phyloP scores from a whole-genome alignment of 2,888 invertebrate species.

The Macaria liturata region DNA sequence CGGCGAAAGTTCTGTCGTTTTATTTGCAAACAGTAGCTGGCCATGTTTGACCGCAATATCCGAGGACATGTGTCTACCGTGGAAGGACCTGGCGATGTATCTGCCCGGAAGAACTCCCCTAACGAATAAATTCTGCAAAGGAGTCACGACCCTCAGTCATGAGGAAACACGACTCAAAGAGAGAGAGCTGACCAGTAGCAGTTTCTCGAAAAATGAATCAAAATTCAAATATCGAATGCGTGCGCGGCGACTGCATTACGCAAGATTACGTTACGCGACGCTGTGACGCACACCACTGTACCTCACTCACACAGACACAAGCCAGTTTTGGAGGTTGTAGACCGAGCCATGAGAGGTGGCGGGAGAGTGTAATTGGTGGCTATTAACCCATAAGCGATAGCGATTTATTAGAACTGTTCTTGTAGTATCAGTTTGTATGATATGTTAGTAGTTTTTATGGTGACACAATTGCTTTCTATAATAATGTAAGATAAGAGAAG shows the following conservation, averaged over 20 bases:
- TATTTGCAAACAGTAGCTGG: constrained; percentile 6
- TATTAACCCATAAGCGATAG: not conserved
- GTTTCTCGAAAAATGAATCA: constrained; percentile 42
- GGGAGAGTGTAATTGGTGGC: constrained; percentile 26
- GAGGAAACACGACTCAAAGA: too few relatives aligned
- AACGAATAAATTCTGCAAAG: too few relatives aligned
- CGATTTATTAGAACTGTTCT: not conserved
- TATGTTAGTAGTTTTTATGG: too few relatives aligned
- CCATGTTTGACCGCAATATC: too few relatives aligned
- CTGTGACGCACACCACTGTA: constrained; percentile 39
- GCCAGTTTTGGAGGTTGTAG: constrained; percentile 51
- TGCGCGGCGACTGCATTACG: constrained; percentile 58
- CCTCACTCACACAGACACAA: constrained; percentile 51
- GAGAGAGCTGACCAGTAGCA: constrained; percentile 9
- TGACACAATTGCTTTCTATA: too few relatives aligned
- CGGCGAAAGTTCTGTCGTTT: too few relatives aligned
- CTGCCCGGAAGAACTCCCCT: too few relatives aligned
- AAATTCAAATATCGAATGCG: constrained; percentile 45
- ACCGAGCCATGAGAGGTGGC: constrained; percentile 37
- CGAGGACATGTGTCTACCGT: too few relatives aligned
- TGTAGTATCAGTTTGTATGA: too few relatives aligned
- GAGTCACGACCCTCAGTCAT: too few relatives aligned
- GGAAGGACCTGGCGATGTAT: too few relatives aligned
- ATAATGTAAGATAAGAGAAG: too few relatives aligned
- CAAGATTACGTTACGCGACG: constrained; percentile 62